Percentiles rank a stretch among this genome's conserved stretches.
These are phyloP conservation scores for Tympanoctomys barrerae DNA, from an alignment of 2,797 vertebrate species.

Conservation along the genomic window DNA sequence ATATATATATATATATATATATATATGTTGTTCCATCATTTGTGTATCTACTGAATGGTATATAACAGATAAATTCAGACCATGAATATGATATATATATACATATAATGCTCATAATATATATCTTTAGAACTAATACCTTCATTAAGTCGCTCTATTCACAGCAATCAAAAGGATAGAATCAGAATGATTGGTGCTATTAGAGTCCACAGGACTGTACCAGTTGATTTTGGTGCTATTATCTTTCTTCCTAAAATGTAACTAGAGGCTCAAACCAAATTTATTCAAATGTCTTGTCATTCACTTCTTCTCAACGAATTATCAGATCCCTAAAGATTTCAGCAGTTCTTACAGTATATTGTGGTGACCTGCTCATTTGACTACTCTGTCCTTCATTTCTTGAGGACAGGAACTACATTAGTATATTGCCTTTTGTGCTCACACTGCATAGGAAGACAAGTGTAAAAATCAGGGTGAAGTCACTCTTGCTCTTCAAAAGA, in stretches of 20 bases:
- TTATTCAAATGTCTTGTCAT: background rate
- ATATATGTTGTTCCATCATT: background rate
- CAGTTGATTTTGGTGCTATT: constrained; percentile 1
- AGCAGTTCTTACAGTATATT: background rate
- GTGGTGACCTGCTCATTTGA: background rate
- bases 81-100: background rate
- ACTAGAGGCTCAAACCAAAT: background rate
- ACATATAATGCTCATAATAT: background rate
- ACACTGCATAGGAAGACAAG: background rate
- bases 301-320: background rate
- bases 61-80: background rate
- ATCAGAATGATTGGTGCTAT: background rate
- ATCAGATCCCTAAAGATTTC: background rate
- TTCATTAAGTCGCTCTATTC: background rate
- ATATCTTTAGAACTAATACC: background rate
- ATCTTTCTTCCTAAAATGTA: background rate
- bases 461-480: background rate
- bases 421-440: background rate
- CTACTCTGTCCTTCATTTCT: background rate
- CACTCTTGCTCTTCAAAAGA: background rate
- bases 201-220: background rate
- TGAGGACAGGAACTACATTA: background rate
- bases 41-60: background rate
- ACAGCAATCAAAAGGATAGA: background rate
- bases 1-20: background rate